These are phyloP conservation scores for Epizoanthus ramosus DNA, from an alignment of 92 coral and sea anemone species.

Conservation along the genomic window DNA sequence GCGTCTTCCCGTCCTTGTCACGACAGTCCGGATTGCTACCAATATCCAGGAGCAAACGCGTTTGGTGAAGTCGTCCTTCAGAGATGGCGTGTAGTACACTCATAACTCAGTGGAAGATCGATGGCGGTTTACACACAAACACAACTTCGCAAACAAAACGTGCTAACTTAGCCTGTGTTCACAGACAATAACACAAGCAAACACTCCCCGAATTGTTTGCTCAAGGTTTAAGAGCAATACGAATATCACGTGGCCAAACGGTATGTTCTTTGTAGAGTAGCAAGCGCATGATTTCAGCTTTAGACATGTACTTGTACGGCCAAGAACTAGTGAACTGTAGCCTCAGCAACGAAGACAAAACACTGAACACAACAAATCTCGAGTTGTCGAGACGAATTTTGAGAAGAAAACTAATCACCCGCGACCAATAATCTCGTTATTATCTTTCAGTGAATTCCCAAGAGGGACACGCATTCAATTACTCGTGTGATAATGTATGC, in stretches of 20 bases:
- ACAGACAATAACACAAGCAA: conserved; percentile 23
- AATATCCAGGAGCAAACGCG: conserved; percentile 71
- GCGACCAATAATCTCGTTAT: conserved; percentile 5
- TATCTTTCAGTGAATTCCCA: conserved; percentile 1
- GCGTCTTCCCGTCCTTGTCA: conserved; percentile 68
- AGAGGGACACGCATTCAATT: background rate
- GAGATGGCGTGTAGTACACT: conserved; percentile 66
- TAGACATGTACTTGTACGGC: background rate
- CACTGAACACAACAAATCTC: background rate
- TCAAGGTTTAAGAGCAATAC: background rate
- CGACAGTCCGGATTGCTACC: conserved; percentile 59
- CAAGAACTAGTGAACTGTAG: background rate
- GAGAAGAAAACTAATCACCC: background rate
- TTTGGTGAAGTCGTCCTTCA: conserved; percentile 71
- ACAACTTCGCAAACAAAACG: conserved; percentile 11
- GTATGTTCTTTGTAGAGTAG: background rate
- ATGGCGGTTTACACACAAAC: background rate
- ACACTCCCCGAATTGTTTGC: conserved; percentile 19
- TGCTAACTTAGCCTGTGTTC: conserved; percentile 4
- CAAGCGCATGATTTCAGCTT: background rate
- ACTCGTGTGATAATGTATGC: no score
- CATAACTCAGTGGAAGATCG: conserved; percentile 22
- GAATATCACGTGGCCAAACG: background rate
- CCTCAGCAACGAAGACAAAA: conserved; percentile 8
- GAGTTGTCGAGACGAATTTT: background rate